phyloP scores from a whole-genome alignment of 2,113 vertebrate species.

The Ictalurus furcatus region DNA sequence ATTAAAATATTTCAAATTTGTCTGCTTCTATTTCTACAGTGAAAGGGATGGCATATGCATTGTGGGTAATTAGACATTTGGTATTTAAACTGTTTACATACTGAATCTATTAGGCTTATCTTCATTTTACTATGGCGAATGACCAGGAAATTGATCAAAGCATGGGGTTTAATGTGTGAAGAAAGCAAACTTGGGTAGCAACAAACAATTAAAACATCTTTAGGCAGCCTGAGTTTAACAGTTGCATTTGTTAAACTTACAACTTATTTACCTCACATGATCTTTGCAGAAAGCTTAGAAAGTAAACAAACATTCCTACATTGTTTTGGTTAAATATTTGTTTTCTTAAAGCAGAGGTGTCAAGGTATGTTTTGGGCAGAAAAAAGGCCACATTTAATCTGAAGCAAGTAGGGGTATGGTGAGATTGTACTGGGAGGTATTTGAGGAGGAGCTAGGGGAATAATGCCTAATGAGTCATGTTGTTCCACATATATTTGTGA shows the following conservation, averaged over 20 bases:
- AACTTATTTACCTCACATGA: not conserved
- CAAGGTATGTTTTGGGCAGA: not conserved
- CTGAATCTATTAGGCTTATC: not conserved
- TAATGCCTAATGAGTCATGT: not conserved
- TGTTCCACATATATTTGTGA: not conserved
- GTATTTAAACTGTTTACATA: not conserved
- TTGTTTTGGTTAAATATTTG: not conserved
- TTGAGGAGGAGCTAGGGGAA: not conserved
- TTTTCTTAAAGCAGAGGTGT: not conserved
- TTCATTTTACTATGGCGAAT: not conserved
- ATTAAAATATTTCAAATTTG: not conserved
- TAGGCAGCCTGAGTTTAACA: not conserved
- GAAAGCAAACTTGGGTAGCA: not conserved
- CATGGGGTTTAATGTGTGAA: not conserved
- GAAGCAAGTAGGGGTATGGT: not conserved
- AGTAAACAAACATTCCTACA: not conserved
- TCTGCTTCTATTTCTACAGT: not conserved
- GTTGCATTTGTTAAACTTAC: not conserved
- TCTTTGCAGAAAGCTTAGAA: not conserved
- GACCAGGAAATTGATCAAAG: not conserved
- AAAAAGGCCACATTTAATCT: not conserved
- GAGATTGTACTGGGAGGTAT: not conserved
- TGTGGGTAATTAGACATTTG: too few species aligned
- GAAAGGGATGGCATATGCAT: not conserved
- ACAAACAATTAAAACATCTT: not conserved